These are phyloP conservation scores for Tangara arthus DNA, from an alignment of 2,797 vertebrate species.

Conservation along the genomic window DNA sequence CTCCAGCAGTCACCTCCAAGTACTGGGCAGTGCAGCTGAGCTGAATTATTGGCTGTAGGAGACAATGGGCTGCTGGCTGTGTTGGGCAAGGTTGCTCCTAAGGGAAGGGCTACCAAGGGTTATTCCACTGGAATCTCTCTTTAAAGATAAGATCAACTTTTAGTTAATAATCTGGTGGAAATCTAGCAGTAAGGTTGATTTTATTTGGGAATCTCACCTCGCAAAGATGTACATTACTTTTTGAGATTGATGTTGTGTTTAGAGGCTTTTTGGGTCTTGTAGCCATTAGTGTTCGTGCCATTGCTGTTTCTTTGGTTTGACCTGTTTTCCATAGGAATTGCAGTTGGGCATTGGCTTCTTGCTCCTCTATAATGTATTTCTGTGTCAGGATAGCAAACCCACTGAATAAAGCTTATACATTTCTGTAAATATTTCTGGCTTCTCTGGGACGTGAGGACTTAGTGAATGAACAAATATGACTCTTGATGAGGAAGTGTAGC, in stretches of 20 bases:
- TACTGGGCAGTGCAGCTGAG: background rate
- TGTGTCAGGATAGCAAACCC: constrained; percentile 14
- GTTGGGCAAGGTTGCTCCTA: fast-evolving
- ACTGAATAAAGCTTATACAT: constrained; percentile 5
- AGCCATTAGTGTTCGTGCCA: fast-evolving
- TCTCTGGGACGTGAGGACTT: background rate
- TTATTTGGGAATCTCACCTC: background rate
- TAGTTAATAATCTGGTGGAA: background rate
- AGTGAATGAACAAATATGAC: constrained; percentile 48
- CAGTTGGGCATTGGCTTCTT: background rate
- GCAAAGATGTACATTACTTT: background rate
- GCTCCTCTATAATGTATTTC: background rate
- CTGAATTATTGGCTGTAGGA: background rate
- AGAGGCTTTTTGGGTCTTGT: background rate
- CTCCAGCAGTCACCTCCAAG: background rate
- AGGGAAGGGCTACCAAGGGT: background rate
- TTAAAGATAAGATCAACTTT: background rate
- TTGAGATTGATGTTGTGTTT: background rate
- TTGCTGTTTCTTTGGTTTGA: background rate
- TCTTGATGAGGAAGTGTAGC: constrained; percentile 11
- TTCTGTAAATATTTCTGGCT: constrained; percentile 56
- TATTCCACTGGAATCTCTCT: background rate
- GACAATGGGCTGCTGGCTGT: background rate
- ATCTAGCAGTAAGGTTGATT: background rate
- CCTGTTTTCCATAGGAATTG: background rate